phyloP scores from a whole-genome alignment of 35 echinoderm and acorn worm species.

The Heliocidaris erythrogramma region DNA sequence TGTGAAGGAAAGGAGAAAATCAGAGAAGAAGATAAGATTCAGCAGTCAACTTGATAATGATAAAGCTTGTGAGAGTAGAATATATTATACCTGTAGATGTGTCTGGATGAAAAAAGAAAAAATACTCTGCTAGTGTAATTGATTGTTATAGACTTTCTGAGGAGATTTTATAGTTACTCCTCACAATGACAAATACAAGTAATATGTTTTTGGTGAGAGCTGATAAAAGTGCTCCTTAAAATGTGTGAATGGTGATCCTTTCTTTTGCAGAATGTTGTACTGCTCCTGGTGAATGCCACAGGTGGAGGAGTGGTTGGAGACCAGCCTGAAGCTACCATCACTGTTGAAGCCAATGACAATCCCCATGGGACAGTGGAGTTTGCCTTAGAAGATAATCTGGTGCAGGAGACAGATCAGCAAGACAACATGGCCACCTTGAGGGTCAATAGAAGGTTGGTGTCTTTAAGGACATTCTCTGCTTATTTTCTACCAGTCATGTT shows the following conservation, averaged over 20 bases:
- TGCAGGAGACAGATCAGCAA: constrained; percentile 53
- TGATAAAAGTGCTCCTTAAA: too few relatives aligned
- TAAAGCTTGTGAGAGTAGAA: too few relatives aligned
- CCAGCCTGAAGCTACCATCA: constrained; percentile 65
- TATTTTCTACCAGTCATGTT: background rate
- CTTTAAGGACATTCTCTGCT: background rate
- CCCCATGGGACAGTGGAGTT: constrained; percentile 95
- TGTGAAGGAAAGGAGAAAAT: too few relatives aligned
- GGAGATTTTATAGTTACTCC: too few relatives aligned
- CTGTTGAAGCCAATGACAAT: constrained; percentile 91
- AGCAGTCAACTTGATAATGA: too few relatives aligned
- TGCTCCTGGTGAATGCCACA: constrained; percentile 80
- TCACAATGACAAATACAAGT: too few relatives aligned
- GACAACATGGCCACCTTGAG: constrained; percentile 64
- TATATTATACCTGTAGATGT: too few relatives aligned
- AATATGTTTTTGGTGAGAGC: too few relatives aligned
- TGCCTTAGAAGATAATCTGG: constrained; percentile 57
- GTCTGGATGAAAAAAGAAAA: too few relatives aligned
- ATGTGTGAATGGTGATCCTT: background rate
- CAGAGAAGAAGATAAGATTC: too few relatives aligned
- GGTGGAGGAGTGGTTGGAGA: constrained; percentile 86
- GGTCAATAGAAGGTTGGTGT: constrained; percentile 75
- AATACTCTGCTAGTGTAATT: too few relatives aligned
- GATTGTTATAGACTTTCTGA: too few relatives aligned
- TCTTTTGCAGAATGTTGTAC: constrained; percentile 70